phyloP scores from a whole-genome alignment of 2,888 invertebrate species.

The Acleris laterana region DNA sequence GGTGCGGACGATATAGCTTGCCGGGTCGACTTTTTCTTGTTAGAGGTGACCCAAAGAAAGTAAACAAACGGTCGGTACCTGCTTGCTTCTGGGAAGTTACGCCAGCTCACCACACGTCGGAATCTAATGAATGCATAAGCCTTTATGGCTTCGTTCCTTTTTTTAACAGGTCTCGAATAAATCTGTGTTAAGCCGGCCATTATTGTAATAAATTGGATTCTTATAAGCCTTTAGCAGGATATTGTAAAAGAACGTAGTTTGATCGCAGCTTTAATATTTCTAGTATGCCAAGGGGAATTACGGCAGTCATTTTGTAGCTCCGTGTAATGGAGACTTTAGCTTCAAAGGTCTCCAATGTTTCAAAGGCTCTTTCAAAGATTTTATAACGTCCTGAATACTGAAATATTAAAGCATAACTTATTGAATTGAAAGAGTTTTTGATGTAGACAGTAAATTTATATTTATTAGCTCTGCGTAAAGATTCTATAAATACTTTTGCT shows the following conservation, averaged over 20 bases:
- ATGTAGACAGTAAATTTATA: too few relatives aligned
- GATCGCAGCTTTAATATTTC: slow-evolving; percentile 19
- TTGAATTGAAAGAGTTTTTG: too few relatives aligned
- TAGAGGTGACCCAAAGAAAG: slow-evolving; percentile 39
- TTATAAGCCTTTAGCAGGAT: slow-evolving; percentile 5
- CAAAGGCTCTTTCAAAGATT: not conserved
- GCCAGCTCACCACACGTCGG: slow-evolving; percentile 40
- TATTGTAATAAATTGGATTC: slow-evolving; percentile 11
- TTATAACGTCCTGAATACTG: not conserved
- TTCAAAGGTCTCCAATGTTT: slow-evolving; percentile 28
- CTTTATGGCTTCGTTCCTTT: slow-evolving; percentile 28
- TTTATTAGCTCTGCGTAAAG: too few relatives aligned
- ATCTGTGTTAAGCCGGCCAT: slow-evolving; percentile 14
- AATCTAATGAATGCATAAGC: slow-evolving; percentile 36
- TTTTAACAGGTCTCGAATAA: slow-evolving; percentile 26
- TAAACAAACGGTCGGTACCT: slow-evolving; percentile 51
- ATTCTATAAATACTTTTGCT: too few relatives aligned
- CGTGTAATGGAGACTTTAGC: slow-evolving; percentile 18
- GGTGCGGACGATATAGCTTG: slow-evolving; percentile 14
- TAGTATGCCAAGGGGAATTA: slow-evolving; percentile 2
- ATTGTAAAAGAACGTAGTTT: slow-evolving; percentile 9
- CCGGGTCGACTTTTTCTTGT: slow-evolving; percentile 8
- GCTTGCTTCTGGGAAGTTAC: slow-evolving; percentile 58
- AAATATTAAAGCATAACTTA: too few relatives aligned
- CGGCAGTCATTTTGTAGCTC: slow-evolving; percentile 9